Conservation (phyloP, 64 coral and sea anemone genomes). For the Exaiptasia diaphana region DNA sequence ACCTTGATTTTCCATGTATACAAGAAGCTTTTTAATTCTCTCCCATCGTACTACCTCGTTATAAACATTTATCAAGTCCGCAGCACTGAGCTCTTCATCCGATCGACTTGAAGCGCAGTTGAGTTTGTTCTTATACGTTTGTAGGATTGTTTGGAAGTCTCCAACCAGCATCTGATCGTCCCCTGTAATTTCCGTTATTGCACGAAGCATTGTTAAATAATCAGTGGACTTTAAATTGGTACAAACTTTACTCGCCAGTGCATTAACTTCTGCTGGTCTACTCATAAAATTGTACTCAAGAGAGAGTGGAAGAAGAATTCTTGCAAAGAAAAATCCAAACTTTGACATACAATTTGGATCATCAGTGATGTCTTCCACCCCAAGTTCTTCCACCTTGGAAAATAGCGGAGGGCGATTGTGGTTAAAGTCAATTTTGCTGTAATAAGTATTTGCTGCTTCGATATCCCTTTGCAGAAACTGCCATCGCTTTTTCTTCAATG, state of each 20-base stretch:
- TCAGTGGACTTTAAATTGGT: background rate
- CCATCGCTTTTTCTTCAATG: background rate
- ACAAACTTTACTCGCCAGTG: background rate
- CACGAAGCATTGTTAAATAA: background rate
- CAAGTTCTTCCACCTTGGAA: background rate
- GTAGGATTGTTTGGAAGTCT: background rate
- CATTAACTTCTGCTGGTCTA: background rate
- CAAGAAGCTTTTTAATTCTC: background rate
- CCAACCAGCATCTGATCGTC: background rate
- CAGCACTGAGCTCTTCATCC: background rate
- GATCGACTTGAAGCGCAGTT: background rate
- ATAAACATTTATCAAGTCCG: too few species aligned
- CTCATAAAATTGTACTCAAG: slow-evolving; percentile 6
- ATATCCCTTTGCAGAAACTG: background rate
- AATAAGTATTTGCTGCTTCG: background rate
- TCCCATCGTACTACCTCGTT: too few species aligned
- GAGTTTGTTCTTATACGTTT: background rate
- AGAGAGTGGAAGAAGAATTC: slow-evolving; percentile 19
- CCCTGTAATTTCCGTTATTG: background rate
- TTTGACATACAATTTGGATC: background rate
- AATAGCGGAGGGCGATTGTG: slow-evolving; percentile 7
- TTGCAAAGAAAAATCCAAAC: background rate
- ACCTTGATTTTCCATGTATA: slow-evolving; percentile 46
- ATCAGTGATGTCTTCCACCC: background rate
- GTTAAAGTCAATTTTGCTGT: background rate